These are phyloP conservation scores for human DNA, from an alignment of 2,113 vertebrate species.

Conservation along the genomic window GRCh38 chr6:79264501-79265000, in stretches of 20 bases:
- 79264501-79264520: too few species aligned
- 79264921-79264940: conserved; percentile 11
- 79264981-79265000: neutral
- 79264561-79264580: too few species aligned
- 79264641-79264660: too few species aligned
- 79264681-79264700: too few species aligned
- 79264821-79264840: conserved; percentile 21
- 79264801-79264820: conserved; percentile 34
- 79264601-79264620: too few species aligned
- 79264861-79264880: neutral
- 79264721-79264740: neutral
- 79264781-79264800: conserved; percentile 36
- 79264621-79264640: too few species aligned
- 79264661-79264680: too few species aligned
- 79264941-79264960: neutral
- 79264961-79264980: neutral
- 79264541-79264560: too few species aligned
- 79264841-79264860: neutral
- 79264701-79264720: neutral
- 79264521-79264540: too few species aligned
- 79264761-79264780: neutral
- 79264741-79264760: neutral
- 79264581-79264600: too few species aligned
- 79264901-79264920: conserved; percentile 45
- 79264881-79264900: conserved; percentile 28